phyloP scores from a whole-genome alignment of 2,113 vertebrate genomes.

The Phrynosoma blainvillii region DNA sequence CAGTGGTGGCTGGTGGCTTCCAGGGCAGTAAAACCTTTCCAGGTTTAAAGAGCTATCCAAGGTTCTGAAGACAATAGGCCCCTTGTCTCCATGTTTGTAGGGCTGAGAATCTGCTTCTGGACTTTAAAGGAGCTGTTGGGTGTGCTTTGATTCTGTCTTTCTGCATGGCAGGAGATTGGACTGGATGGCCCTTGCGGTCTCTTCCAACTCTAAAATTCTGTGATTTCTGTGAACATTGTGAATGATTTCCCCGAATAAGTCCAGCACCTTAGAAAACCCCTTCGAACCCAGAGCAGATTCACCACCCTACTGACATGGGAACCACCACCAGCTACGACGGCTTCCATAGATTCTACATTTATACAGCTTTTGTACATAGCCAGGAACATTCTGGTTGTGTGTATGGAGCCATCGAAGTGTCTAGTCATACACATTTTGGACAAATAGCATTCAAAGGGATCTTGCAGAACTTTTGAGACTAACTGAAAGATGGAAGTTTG shows the following conservation, averaged over 20 bases:
- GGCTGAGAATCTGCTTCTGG: neutral
- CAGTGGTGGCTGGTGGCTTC: neutral
- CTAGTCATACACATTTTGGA: neutral
- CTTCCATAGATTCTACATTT: neutral
- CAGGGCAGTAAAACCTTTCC: no score
- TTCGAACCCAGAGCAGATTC: neutral
- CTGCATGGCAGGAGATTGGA: no score
- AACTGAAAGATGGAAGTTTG: no score
- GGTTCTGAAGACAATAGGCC: neutral
- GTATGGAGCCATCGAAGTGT: neutral
- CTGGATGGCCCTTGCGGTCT: no score
- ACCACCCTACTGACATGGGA: neutral
- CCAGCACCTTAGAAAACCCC: no score
- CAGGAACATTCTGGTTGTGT: neutral
- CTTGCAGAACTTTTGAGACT: no score
- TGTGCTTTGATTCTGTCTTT: no score
- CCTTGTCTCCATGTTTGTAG: no score
- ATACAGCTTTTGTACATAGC: neutral
- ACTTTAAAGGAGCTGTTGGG: neutral
- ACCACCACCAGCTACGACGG: neutral
- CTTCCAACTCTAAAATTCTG: no score
- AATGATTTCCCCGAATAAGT: neutral
- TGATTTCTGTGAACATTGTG: no score
- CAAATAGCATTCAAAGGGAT: no score
- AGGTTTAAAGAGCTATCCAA: no score